These are phyloP conservation scores for Dasysyrphus tricinctus DNA, from an alignment of 2,888 invertebrate species.

Conservation along the genomic window DNA sequence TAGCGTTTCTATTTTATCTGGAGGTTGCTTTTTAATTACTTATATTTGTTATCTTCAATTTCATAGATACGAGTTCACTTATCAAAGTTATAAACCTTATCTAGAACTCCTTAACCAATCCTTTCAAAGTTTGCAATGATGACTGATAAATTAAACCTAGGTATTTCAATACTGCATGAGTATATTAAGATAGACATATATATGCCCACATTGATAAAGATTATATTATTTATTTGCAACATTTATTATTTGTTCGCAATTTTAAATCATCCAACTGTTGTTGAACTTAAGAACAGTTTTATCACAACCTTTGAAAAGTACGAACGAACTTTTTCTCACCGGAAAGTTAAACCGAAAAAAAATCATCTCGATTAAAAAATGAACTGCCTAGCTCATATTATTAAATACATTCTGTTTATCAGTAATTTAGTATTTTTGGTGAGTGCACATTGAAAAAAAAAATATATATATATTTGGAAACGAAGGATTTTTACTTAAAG, in stretches of 20 bases:
- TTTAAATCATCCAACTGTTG: background rate
- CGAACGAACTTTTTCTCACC: conserved; percentile 51
- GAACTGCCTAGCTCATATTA: conserved; percentile 80
- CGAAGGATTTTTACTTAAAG: no score
- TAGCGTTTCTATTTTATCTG: background rate
- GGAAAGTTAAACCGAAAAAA: conserved; percentile 6
- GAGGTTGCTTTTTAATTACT: background rate
- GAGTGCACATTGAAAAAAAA: conserved; percentile 77
- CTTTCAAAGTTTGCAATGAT: background rate
- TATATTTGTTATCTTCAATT: background rate
- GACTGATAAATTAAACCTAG: background rate
- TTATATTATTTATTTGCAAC: background rate
- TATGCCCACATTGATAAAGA: background rate
- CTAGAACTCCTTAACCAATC: conserved; percentile 2
- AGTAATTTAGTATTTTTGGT: conserved; percentile 82
- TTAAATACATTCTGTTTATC: conserved; percentile 81
- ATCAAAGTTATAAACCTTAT: conserved; percentile 9
- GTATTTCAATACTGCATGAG: no score
- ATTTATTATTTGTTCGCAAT: conserved; percentile 7
- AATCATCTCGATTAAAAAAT: conserved; percentile 77
- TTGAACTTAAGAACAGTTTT: conserved; percentile 28
- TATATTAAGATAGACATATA: background rate
- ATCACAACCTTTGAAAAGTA: conserved; percentile 51
- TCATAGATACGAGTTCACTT: conserved; percentile 2
- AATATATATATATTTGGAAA: no score